Evolutionary conservation across 1,140 invertebrate genomes (phyloP).

Genomic region (Cataglyphis hispanica): DNA sequence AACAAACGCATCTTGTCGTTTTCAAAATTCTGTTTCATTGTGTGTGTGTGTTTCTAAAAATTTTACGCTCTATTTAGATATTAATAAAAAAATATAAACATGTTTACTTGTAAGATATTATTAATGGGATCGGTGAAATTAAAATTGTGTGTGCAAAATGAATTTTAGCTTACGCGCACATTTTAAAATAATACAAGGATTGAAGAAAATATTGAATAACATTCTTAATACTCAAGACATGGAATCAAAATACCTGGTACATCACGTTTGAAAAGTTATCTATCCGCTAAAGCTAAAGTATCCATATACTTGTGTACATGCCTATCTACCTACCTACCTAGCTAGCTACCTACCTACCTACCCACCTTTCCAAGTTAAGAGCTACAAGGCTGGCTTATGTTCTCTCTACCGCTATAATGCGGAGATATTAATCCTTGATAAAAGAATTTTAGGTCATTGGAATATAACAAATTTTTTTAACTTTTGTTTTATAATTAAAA

Average conservation of each 20-base stretch:
- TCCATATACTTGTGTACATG: conserved; percentile 47
- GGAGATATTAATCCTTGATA: conserved; percentile 6
- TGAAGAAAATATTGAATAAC: background rate
- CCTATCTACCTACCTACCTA: conserved; percentile 60
- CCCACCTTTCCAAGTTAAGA: conserved; percentile 55
- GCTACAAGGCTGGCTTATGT: conserved; percentile 37
- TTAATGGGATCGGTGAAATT: background rate
- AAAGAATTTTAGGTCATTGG: conserved; percentile 24
- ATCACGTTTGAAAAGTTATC: conserved; percentile 30
- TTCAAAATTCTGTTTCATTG: background rate
- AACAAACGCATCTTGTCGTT: background rate
- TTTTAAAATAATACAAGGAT: background rate
- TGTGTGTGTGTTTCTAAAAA: background rate
- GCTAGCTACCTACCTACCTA: conserved; percentile 50
- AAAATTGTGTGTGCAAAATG: background rate
- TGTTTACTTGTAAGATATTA: background rate
- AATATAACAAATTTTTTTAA: background rate
- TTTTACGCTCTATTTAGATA: background rate
- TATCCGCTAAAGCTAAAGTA: conserved; percentile 36
- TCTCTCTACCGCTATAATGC: conserved; percentile 38
- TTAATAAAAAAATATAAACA: background rate
- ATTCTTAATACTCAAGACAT: conserved; percentile 35
- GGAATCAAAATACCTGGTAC: background rate
- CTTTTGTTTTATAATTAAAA: too few relatives aligned
- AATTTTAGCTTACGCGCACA: background rate